These are phyloP conservation scores for Tubulanus polymorphus DNA, from an alignment of 2,888 invertebrate species.

Conservation along the genomic window DNA sequence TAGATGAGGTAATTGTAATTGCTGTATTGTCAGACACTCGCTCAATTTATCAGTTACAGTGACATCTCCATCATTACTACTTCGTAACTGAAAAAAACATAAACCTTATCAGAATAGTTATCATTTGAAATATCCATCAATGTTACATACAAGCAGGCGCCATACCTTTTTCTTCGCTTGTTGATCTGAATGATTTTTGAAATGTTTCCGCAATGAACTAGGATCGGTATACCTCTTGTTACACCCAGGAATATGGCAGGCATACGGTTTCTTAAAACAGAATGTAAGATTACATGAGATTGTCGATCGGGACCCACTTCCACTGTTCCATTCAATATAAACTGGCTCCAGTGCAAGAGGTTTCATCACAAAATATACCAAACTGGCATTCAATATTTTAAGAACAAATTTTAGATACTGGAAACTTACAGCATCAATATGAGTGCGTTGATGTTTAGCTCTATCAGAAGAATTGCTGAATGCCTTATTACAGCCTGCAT, in stretches of 20 bases:
- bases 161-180: constrained; percentile 25
- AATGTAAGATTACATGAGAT: neutral
- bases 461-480: constrained; percentile 98
- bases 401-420: too few relatives aligned
- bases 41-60: constrained; percentile 28
- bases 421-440: constrained; percentile 97
- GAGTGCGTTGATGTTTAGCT: constrained; percentile 97
- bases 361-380: too few relatives aligned
- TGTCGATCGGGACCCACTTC: neutral
- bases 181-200: constrained; percentile 68
- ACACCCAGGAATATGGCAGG: constrained; percentile 93
- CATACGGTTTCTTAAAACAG: constrained; percentile 84
- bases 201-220: constrained; percentile 93
- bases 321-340: too few relatives aligned
- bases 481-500: constrained; percentile 93
- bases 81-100: constrained; percentile 30
- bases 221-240: constrained; percentile 98
- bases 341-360: too few relatives aligned
- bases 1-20: too few relatives aligned
- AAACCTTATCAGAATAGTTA: neutral
- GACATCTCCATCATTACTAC: constrained; percentile 24
- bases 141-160: neutral
- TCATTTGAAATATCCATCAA: neutral
- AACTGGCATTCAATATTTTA: too few relatives aligned
- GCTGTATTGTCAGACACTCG: constrained; percentile 38